Evolutionary conservation across 92 coral and sea anemone species (phyloP).

Genomic region (Palythoa grandiflora): DNA sequence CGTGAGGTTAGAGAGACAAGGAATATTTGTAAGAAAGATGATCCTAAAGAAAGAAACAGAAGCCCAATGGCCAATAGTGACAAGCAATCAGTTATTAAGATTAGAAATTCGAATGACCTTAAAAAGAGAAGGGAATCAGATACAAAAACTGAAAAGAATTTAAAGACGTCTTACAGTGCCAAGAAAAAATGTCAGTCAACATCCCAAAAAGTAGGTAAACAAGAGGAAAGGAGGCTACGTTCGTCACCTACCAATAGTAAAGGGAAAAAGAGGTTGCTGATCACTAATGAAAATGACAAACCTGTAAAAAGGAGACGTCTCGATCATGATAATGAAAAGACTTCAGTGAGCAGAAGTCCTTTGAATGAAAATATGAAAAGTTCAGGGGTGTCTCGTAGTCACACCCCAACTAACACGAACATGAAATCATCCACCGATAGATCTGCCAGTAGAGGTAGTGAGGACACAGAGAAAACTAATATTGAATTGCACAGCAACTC

Average conservation of each 20-base stretch:
- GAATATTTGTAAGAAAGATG: too few species aligned
- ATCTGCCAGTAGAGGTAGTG: neutral
- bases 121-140: too few species aligned
- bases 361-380: neutral
- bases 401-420: neutral
- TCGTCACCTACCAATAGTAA: neutral
- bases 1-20: too few species aligned
- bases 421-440: neutral
- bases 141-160: neutral
- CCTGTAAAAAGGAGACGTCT: slow-evolving; percentile 28
- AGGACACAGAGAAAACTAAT: neutral
- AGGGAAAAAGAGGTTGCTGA: slow-evolving; percentile 19
- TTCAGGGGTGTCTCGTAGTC: neutral
- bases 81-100: too few species aligned
- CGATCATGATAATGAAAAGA: neutral
- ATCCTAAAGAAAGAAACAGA: too few species aligned
- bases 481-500: neutral
- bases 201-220: slow-evolving; percentile 2
- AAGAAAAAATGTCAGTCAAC: neutral
- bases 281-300: neutral
- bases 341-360: neutral
- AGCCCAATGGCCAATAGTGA: too few species aligned
- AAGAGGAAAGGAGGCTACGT: neutral
- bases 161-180: neutral
- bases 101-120: too few species aligned